Conservation (phyloP, 2,797 vertebrate species). For the Melanotaenia nigrans region DNA sequence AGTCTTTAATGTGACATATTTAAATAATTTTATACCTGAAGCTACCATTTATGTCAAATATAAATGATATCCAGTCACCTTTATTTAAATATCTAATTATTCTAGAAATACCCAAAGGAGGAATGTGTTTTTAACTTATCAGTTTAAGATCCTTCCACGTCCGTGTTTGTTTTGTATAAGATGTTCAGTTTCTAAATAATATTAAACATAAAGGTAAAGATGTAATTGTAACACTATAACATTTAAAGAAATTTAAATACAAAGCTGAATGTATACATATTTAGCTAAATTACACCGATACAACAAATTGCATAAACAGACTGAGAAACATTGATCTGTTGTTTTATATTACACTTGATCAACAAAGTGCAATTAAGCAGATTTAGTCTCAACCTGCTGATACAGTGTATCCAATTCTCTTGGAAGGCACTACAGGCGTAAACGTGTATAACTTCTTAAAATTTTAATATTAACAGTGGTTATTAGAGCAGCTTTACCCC, state of each 20-base stretch:
- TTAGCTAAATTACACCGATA: slow-evolving; percentile 51
- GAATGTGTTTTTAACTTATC: background rate
- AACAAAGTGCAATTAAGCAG: slow-evolving; percentile 70
- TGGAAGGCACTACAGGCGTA: slow-evolving; percentile 50
- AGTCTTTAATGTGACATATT: background rate
- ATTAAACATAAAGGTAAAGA: slow-evolving; percentile 28
- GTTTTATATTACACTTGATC: slow-evolving; percentile 51
- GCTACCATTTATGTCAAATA: background rate
- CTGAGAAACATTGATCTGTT: slow-evolving; percentile 42
- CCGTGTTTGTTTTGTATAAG: slow-evolving; percentile 46
- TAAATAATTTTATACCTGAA: slow-evolving; percentile 6
- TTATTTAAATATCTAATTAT: slow-evolving; percentile 1
- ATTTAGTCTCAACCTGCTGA: slow-evolving; percentile 35
- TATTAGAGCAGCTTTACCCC: slow-evolving; percentile 49
- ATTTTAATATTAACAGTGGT: slow-evolving; percentile 32
- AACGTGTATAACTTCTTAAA: slow-evolving; percentile 33
- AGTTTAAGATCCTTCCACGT: slow-evolving; percentile 24
- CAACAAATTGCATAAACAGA: slow-evolving; percentile 31
- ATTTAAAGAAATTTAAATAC: slow-evolving; percentile 49
- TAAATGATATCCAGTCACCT: background rate
- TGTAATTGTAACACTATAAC: slow-evolving; percentile 39
- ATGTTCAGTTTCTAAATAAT: slow-evolving; percentile 29
- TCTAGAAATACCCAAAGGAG: background rate
- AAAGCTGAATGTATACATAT: slow-evolving; percentile 32
- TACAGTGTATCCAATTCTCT: slow-evolving; percentile 12